A percentile compares a stretch with the other conserved stretches of the same genome.
Conservation (phyloP, 1,140 invertebrate genomes). For the Wasmannia auropunctata region DNA sequence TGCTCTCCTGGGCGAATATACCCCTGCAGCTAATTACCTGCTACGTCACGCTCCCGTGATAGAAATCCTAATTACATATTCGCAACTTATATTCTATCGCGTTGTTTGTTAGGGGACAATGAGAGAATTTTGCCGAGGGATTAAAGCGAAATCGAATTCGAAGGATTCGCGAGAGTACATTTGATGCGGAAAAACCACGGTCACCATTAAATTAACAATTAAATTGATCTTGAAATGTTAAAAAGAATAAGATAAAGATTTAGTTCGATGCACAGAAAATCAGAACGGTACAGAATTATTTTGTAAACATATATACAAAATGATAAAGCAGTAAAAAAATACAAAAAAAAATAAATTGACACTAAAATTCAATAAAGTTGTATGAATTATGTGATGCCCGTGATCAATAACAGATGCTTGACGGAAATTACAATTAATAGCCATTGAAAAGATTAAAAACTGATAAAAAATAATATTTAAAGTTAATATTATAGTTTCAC, state of each 20-base stretch:
- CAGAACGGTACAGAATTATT: neutral
- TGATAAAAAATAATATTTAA: neutral
- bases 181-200: neutral
- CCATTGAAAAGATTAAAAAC: neutral
- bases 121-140: neutral
- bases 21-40: constrained; percentile 48
- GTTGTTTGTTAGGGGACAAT: neutral
- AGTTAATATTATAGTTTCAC: neutral
- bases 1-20: constrained; percentile 42
- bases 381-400: neutral
- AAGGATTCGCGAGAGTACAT: neutral
- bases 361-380: neutral
- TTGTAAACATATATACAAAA: neutral
- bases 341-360: neutral
- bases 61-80: constrained; percentile 46
- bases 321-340: neutral
- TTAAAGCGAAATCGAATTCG: neutral
- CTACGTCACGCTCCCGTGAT: constrained; percentile 19
- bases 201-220: too few species aligned
- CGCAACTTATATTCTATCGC: neutral
- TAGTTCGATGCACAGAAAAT: neutral
- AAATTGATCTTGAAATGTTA: neutral
- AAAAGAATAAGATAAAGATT: neutral
- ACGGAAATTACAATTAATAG: neutral
- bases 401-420: neutral